phyloP scores from a whole-genome alignment of 2,113 vertebrate species.

The Misgurnus mizolepis region DNA sequence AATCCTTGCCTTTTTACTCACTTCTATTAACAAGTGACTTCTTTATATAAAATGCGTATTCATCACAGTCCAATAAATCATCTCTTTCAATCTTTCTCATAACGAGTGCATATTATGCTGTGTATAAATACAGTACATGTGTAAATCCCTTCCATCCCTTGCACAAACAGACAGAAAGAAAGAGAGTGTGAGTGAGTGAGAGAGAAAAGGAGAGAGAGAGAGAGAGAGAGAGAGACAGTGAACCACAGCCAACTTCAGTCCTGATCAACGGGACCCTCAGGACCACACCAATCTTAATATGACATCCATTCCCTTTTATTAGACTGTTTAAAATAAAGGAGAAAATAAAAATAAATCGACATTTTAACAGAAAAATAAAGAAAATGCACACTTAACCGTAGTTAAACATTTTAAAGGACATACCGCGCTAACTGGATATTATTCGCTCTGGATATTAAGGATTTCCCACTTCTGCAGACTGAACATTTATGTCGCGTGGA shows the following conservation, averaged over 20 bases:
- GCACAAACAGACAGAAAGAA: constrained; percentile 15
- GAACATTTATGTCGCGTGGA: neutral
- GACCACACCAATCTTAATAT: constrained; percentile 54
- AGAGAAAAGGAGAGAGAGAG: neutral
- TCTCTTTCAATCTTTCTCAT: constrained; percentile 10
- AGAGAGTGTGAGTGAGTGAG: neutral
- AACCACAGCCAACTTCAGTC: constrained; percentile 45
- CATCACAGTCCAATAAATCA: constrained; percentile 2
- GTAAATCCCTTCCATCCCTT: constrained; percentile 37
- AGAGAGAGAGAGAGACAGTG: neutral
- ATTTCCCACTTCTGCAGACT: neutral
- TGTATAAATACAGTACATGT: constrained; percentile 50
- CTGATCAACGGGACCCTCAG: constrained; percentile 46
- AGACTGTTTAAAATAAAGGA: neutral
- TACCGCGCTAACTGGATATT: neutral
- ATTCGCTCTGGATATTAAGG: constrained; percentile 16
- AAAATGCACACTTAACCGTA: neutral
- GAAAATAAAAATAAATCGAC: neutral
- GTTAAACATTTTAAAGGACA: constrained; percentile 7
- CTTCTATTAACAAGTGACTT: neutral
- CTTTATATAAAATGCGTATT: neutral
- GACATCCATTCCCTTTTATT: constrained; percentile 7
- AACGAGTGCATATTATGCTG: constrained; percentile 17
- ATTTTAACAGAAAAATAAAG: neutral
- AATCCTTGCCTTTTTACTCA: neutral